A percentile compares a stretch with the other conserved stretches of the same genome.
These are phyloP conservation scores for Macrochelys suwanniensis DNA, from an alignment of 2,797 vertebrate species.

Conservation along the genomic window DNA sequence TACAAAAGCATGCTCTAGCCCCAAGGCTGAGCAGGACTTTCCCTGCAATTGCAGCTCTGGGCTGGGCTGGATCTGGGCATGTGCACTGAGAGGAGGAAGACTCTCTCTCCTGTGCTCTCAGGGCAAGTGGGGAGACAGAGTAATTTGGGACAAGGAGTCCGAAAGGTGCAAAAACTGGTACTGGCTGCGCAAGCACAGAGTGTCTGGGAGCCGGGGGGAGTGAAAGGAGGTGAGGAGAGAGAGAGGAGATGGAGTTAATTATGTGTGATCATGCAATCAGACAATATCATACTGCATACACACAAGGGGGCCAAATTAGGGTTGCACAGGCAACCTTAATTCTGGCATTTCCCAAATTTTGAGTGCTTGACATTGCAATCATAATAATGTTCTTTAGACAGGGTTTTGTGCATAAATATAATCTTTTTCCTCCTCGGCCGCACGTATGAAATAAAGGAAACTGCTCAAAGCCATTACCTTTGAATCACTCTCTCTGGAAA, in stretches of 20 bases:
- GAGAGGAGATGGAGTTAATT: background rate
- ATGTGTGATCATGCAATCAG: background rate
- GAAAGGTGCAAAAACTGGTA: background rate
- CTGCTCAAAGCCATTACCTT: constrained; percentile 87
- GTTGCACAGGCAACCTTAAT: background rate
- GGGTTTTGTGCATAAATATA: background rate
- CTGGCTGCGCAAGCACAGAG: background rate
- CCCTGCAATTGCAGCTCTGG: background rate
- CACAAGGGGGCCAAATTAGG: background rate
- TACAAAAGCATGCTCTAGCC: background rate
- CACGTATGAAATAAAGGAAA: constrained; percentile 68
- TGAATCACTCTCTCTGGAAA: constrained; percentile 94
- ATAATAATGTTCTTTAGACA: background rate
- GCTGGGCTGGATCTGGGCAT: background rate
- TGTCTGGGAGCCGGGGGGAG: background rate
- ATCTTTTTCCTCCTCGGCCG: constrained; percentile 42
- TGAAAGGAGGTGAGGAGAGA: background rate
- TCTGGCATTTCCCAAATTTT: background rate
- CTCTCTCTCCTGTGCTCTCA: background rate
- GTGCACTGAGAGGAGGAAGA: background rate
- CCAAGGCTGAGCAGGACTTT: background rate
- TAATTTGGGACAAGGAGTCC: background rate
- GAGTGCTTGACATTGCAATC: constrained; percentile 28
- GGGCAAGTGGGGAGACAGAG: background rate
- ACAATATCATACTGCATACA: background rate